These are phyloP conservation scores for Caenorhabditis imperialis DNA, from an alignment of 2,888 invertebrate species.

Conservation along the genomic window DNA sequence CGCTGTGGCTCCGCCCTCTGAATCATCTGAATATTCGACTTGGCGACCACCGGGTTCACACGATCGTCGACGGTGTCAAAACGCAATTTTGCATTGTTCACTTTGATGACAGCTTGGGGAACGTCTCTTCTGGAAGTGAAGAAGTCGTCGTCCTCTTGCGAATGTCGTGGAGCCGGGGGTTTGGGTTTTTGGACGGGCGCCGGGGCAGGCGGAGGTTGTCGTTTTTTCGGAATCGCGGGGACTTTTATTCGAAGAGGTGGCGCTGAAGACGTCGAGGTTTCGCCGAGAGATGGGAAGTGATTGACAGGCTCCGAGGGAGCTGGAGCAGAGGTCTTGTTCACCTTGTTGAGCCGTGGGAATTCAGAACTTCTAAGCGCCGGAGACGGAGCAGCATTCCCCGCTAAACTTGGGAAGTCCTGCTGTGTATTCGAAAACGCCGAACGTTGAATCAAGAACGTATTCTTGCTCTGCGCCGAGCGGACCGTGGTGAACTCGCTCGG, in stretches of 20 bases:
- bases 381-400: conserved; percentile 21
- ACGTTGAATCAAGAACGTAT: conserved; percentile 18
- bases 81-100: conserved; percentile 39
- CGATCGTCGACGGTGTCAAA: conserved; percentile 46
- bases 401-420: conserved; percentile 62
- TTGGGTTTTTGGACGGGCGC: conserved; percentile 4
- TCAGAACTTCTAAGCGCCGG: conserved; percentile 51
- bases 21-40: conserved; percentile 50
- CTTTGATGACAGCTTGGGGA: conserved; percentile 42
- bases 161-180: not conserved
- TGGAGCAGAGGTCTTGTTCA: conserved; percentile 19
- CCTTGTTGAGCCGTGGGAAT: conserved; percentile 61
- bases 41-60: conserved; percentile 10
- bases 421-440: conserved; percentile 30
- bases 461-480: conserved; percentile 65
- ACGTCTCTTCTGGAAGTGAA: conserved; percentile 24
- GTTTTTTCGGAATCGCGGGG: conserved; percentile 27
- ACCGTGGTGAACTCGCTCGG: conserved; percentile 61
- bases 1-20: conserved; percentile 25
- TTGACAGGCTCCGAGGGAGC: conserved; percentile 34
- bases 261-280: conserved; percentile 13
- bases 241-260: conserved; percentile 34
- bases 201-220: conserved; percentile 25
- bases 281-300: conserved; percentile 57
- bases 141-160: conserved; percentile 19